Evolutionary conservation across 1,140 invertebrate genomes (phyloP), one percentile per base, ranked within the genome.

Genomic region (Drosophila arizonae): DNA sequence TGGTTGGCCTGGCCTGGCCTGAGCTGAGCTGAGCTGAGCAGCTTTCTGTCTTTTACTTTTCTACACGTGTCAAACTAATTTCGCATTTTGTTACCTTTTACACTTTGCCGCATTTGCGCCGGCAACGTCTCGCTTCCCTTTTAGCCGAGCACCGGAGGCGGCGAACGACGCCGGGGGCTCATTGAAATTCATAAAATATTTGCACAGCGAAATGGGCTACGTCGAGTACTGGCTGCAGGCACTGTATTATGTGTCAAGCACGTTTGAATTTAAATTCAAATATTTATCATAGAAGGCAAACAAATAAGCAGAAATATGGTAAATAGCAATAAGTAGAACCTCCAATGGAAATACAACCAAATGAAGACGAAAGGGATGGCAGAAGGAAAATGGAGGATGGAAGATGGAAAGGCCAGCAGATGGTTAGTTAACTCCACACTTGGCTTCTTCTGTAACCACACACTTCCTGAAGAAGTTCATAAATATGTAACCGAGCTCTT

Each of bases 171-270:
- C 78, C 76, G 51, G 68, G 67, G 82, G 72, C 82, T 75, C 82
- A 86, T 86, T 86, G 78, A 86, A 86, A 86, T 86, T 86, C 82
- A 86, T 86, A 87, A 86, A 86, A 87, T 86, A 86, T 86, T 86
- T 87, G 82, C 82, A 66, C 79, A 76, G 76, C 76, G 72, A 82
- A 86, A 87, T 86, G 80, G 82, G 82, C 81, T 86, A 71, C 81
- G 57, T 73, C 60, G 69, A 61, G 66, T 28, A 60, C 57, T 33
- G 65, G 28, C 81, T 86, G 52, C 54, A 74, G 82, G 76, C 82
- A 55, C 68, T 65, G 79, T 87, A 87, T 86, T 86, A 86, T 87
- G 82, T 87, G 82, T 86, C 82, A 86, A 86, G 82, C 79, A 86
- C 84, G 82, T 87, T 86, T 82, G 82, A 82, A 86, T 86, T 86